phyloP scores from a whole-genome alignment of 2,888 invertebrate species.

The Diadromus collaris region DNA sequence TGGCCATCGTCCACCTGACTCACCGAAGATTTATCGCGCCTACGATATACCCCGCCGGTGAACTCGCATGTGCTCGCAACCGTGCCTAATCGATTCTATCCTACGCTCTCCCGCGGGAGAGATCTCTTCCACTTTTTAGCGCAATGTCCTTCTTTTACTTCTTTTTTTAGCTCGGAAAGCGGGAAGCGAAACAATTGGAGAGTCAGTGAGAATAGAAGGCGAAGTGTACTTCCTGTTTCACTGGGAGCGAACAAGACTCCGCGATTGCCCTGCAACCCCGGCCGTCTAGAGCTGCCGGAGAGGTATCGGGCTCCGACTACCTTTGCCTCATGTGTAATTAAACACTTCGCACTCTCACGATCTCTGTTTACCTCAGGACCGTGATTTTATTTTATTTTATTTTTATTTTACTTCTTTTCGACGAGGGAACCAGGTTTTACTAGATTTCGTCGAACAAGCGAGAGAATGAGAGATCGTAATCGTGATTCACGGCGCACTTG shows the following conservation, averaged over 20 bases:
- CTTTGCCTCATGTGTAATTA: slow-evolving; percentile 59
- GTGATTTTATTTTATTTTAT: not conserved
- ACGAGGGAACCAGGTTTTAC: slow-evolving; percentile 2
- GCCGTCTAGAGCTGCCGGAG: slow-evolving; percentile 11
- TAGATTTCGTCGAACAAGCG: slow-evolving; percentile 2
- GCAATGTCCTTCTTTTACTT: slow-evolving; percentile 9
- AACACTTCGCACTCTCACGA: slow-evolving; percentile 62
- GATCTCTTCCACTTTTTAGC: slow-evolving; percentile 22
- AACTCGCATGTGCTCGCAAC: slow-evolving; percentile 57
- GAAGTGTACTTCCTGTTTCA: slow-evolving; percentile 44
- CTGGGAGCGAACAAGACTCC: slow-evolving; percentile 28
- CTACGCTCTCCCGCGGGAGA: slow-evolving; percentile 16
- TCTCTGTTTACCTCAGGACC: slow-evolving; percentile 31
- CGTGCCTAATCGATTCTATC: slow-evolving; percentile 62
- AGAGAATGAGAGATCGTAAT: slow-evolving; percentile 35
- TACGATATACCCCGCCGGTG: slow-evolving; percentile 64
- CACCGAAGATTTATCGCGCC: slow-evolving; percentile 76
- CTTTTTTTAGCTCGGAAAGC: slow-evolving; percentile 25
- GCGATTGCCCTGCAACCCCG: slow-evolving; percentile 33
- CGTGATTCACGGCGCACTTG: slow-evolving; percentile 31
- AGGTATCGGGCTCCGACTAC: slow-evolving; percentile 45
- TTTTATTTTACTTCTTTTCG: not conserved
- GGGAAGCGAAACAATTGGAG: slow-evolving; percentile 43
- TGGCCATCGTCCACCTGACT: slow-evolving; percentile 79
- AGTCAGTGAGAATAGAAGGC: slow-evolving; percentile 17